These are phyloP conservation scores for Pinctada fucata DNA, from an alignment of 2,888 invertebrate genomes.

Conservation along the genomic window DNA sequence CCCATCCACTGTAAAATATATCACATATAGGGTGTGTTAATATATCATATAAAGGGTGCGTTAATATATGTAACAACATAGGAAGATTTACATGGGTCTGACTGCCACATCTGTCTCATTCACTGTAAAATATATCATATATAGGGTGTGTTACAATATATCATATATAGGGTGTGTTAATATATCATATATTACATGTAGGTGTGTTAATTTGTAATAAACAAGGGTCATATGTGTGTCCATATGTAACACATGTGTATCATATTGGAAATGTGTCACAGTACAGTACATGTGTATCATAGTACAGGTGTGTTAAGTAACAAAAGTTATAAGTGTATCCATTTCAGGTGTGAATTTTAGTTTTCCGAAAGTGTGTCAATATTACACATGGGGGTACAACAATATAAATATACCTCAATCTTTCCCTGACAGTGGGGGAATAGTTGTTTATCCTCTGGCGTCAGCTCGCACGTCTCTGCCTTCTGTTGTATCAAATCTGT, in stretches of 20 bases:
- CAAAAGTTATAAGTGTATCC: too few relatives aligned
- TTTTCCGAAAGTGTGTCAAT: too few relatives aligned
- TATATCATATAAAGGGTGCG: neutral
- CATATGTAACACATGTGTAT: too few relatives aligned
- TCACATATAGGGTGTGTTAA: neutral
- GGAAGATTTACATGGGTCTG: neutral
- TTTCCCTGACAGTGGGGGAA: slow-evolving; percentile 73
- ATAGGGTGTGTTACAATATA: too few relatives aligned
- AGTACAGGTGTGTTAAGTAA: too few relatives aligned
- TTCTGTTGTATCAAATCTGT: slow-evolving; percentile 70
- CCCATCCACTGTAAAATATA: slow-evolving; percentile 74
- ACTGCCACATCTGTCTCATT: slow-evolving; percentile 50
- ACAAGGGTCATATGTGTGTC: too few relatives aligned
- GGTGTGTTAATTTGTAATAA: neutral
- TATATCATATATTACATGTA: neutral
- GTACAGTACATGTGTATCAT: too few relatives aligned
- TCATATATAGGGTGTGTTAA: neutral
- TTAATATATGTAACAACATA: neutral
- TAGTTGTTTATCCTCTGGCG: slow-evolving; percentile 60
- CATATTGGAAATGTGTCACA: too few relatives aligned
- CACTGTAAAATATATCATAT: slow-evolving; percentile 61
- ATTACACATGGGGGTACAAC: too few relatives aligned
- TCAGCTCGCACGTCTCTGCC: slow-evolving; percentile 69
- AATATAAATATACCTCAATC: slow-evolving; percentile 59
- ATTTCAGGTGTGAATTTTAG: too few relatives aligned